Evolutionary conservation across 2,797 vertebrate genomes (phyloP).

Genomic region (Channa striata): DNA sequence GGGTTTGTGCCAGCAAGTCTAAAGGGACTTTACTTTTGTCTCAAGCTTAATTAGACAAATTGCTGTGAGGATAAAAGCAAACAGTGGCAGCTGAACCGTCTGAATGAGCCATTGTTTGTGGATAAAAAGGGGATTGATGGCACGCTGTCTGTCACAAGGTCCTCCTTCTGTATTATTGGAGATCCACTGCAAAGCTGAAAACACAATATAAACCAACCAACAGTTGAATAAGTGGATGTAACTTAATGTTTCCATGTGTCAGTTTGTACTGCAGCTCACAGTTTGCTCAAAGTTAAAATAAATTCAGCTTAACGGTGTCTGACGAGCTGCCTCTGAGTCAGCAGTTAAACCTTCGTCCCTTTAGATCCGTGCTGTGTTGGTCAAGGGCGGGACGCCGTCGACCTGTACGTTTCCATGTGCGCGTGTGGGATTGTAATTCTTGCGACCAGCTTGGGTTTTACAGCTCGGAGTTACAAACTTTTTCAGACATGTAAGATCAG

Average conservation of each 20-base stretch:
- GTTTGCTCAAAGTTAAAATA: constrained; percentile 38
- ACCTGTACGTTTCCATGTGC: not conserved
- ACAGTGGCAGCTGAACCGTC: constrained; percentile 60
- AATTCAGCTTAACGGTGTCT: constrained; percentile 32
- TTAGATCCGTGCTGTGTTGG: not conserved
- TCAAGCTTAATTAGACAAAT: constrained; percentile 56
- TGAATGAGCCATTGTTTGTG: constrained; percentile 59
- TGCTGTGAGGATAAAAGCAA: constrained; percentile 48
- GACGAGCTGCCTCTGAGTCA: constrained; percentile 38
- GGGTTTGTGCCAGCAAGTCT: constrained; percentile 17
- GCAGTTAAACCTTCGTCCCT: constrained; percentile 6
- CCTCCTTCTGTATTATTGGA: constrained; percentile 7
- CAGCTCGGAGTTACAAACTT: not conserved
- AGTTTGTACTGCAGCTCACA: constrained; percentile 38
- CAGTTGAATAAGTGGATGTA: constrained; percentile 1
- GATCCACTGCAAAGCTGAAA: constrained; percentile 6
- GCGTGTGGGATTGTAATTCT: not conserved
- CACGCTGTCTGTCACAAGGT: constrained; percentile 12
- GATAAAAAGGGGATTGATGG: constrained; percentile 27
- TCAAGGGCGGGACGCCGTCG: not conserved
- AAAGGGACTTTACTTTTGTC: constrained; percentile 31
- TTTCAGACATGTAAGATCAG: too few relatives aligned
- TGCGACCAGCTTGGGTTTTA: not conserved
- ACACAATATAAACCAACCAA: not conserved
- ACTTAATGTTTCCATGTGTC: constrained; percentile 9